Evolutionary conservation across 2,888 invertebrate genomes (phyloP), one percentile per base, ranked within the genome.

Genomic region (Brassicogethes aeneus): DNA sequence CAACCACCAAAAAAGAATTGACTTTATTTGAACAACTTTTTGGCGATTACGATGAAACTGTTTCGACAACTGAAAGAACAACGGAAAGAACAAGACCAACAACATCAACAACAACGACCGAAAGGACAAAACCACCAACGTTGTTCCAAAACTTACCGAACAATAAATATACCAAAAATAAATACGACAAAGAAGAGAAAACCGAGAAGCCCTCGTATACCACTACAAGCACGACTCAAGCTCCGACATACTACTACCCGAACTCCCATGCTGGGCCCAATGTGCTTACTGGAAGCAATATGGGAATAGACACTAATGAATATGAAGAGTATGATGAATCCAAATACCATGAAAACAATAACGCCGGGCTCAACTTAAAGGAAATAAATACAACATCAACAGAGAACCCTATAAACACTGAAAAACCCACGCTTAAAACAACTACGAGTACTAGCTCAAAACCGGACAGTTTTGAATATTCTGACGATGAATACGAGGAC

Each of bases 1-100:
- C 61, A 1, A 61, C 70, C 2, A 72, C 73, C 0, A 69, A 51
- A 50, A 55, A 51, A 55, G 54, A 49, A 44, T 65, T 57, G 63
- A 71, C 65, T 46, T 46, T 68, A 15, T 66, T 69, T 39, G 69
- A 68, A 42, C 67, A 69, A 46, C 46, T 69, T 8, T 68, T 69
- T 47, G 68, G 67, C 2, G 64, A 64, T 12, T 66, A 66, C 36
- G 71, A 71, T 30, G 65, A 65, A 37, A 51, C 40, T 54, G 66
- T 46, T 55, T 12, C 32, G 14, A 62, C 46, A 54, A 48, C 15
- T 33, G 42, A 14, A 50, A 51, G 13, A 47, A 50, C 23, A 5
- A 17, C 51, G 54, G n/a, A n/a, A 40, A 37, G 39, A 31, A 42
- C 48, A 1, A 54, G 45, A 38, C 45, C 52, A 12, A 51, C 55